Percentiles rank a stretch among this genome's conserved stretches.
phyloP scores from a whole-genome alignment of 2,888 invertebrate species.

The Orthosia cruda region DNA sequence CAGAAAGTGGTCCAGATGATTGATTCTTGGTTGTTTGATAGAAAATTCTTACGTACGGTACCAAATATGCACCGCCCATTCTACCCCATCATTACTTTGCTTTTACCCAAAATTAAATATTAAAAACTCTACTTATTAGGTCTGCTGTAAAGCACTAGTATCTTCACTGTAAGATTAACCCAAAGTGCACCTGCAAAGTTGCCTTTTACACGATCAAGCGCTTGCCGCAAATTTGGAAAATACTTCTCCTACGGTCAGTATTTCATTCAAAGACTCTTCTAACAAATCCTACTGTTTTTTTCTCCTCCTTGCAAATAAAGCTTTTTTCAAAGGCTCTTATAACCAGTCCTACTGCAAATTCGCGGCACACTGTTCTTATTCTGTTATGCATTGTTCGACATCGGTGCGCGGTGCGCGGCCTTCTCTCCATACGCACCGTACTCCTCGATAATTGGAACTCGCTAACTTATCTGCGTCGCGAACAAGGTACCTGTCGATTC shows the following conservation, averaged over 20 bases:
- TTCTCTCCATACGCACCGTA: conserved; percentile 68
- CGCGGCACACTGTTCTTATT: conserved; percentile 50
- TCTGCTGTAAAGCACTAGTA: no score
- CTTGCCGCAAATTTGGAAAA: background rate
- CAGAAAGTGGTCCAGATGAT: no score
- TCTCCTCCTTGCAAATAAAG: no score
- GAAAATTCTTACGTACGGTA: no score
- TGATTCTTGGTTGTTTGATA: no score
- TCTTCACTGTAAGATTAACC: no score
- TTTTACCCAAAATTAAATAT: no score
- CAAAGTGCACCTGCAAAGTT: background rate
- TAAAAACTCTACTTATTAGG: no score
- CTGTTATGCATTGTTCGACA: conserved; percentile 84
- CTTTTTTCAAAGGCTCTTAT: background rate
- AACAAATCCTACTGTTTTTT: background rate
- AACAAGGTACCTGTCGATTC: conserved; percentile 50
- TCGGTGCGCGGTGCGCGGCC: conserved; percentile 67
- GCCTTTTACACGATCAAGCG: background rate
- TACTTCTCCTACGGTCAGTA: background rate
- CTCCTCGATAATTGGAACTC: conserved; percentile 82
- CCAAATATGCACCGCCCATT: no score
- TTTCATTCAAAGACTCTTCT: background rate
- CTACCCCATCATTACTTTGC: no score
- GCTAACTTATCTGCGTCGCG: conserved; percentile 63
- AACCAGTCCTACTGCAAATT: conserved; percentile 1